Percentiles rank a stretch among this genome's conserved stretches.
These are phyloP conservation scores for Cylindroiulus punctatus DNA, from an alignment of 2,888 invertebrate species.

Conservation along the genomic window DNA sequence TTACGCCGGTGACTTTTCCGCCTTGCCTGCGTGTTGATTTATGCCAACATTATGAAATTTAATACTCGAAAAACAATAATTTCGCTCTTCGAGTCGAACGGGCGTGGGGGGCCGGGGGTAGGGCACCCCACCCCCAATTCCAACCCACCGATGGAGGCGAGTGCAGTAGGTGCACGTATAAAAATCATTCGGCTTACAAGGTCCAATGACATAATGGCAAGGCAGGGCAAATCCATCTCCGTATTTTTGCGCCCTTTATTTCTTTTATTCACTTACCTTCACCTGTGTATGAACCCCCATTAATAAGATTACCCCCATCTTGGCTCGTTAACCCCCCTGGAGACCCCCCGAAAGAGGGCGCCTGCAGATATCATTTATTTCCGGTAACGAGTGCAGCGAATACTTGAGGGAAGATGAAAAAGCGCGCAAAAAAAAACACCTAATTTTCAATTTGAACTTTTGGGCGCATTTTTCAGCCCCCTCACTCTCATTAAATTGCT, in stretches of 20 bases:
- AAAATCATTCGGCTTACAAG: not conserved
- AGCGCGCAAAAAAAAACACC: not conserved
- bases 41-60: slow-evolving; percentile 18
- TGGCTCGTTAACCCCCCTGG: slow-evolving; percentile 1
- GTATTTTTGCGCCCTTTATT: not conserved
- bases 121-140: not conserved
- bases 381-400: not conserved
- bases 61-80: slow-evolving; percentile 18
- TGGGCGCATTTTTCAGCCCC: not conserved
- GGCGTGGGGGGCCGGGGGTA: not conserved
- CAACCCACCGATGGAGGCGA: not conserved
- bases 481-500: slow-evolving; percentile 11
- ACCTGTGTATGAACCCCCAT: not conserved
- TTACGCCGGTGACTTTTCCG: not conserved
- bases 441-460: slow-evolving; percentile 18
- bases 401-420: not conserved
- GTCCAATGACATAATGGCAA: not conserved
- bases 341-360: not conserved
- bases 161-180: not conserved
- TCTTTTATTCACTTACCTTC: slow-evolving; percentile 9
- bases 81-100: not conserved
- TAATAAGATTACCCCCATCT: slow-evolving; percentile 10
- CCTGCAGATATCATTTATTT: not conserved
- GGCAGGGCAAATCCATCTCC: not conserved
- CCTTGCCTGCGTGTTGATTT: slow-evolving; percentile 10